Evolutionary conservation across 2,888 invertebrate species (phyloP), one percentile per base, ranked within the genome.

Genomic region (Colletes collaris): DNA sequence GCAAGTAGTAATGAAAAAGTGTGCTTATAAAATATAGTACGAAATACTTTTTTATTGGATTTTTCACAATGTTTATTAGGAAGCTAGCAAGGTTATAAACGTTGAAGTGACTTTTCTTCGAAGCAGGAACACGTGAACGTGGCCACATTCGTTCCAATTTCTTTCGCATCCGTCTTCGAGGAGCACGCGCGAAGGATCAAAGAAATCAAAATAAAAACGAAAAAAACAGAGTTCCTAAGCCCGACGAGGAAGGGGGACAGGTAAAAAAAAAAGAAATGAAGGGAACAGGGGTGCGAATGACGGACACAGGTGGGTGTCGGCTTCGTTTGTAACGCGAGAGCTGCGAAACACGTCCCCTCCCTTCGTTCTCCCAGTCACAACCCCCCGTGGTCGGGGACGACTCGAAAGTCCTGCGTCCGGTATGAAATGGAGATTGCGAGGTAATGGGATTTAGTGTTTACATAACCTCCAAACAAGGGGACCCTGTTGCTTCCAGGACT

Each of bases 281-380:
- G 73, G 56, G 62, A 72, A 69, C 50, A 56, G 52, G 64, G 53
- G 84, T 72, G 75, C 27, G 53, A 1, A 55, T 10, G 83, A 86
- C 87, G 89, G 85, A 88, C 91, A 91, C 91, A 90, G 90, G 91
- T 91, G 90, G 90, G 88, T 84, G 90, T 90, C 91, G 91, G 91
- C 89, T 73, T 80, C 90, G 88, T 91, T 91, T 91, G 91, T 91
- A 91, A 91, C 82, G 70, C 87, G 90, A 91, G 89, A 88, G 83
- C 85, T 82, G 85, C 86, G 85, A 88, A 84, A 83, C 78, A 76
- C 79, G 76, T 80, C 70, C 75, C 72, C 76, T 72, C 75, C 67
- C 62, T 75, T 46, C 46, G 46, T 11, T 55, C 63, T 13, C 8
- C 50, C 62, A 11, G 40, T 58, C 63, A 56, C 67, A 67, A 66